Base-by-base conservation (phyloP, 2,113 vertebrate species). In the Petromus typicus region DNA sequence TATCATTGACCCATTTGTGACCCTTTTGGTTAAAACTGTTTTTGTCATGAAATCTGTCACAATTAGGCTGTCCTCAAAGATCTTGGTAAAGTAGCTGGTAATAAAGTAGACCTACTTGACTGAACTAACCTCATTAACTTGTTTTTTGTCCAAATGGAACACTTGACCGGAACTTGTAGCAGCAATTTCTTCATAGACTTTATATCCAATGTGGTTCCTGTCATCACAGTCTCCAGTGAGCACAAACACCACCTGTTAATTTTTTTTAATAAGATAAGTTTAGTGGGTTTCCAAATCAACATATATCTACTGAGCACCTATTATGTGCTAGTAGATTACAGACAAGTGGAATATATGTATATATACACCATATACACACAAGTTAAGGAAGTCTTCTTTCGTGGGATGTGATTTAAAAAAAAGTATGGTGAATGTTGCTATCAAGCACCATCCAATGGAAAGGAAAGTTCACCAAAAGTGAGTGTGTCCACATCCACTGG, bases 141-240 rank as follows among this genome's bases (percentile, higher is more conserved):
- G 99, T 80, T 99, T 99, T 98, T 99, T 99, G 97, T 99, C 99
- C 94, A 99, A 98, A 97, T 99, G 99, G 97, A 99, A 99, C 88
- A 99, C 99, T 97, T 99, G 99, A 51, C 99, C 99, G 75, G 99
- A 99, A 97, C 99, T 99, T 23, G 99, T 99, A 20, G 99, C 99
- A 57, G 99, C 99, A 34, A 99, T 99, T 98, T 99, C 99, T 98
- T 99, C 99, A 59, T 99, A 99, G 34, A 98, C 99, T 96, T 99
- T 99, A 97, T 99, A 99, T 93, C 99, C 99, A 13, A 99, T 98
- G 86, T 99, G 99, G 78, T 95, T 97, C 96, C 99, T 98, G 90
- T 99, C 99, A 97, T 99, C 99, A 95, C 99, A 99, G 98, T 99
- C 99, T 79, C 99, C 99, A 13, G 99, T 99, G 94, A 99, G 98